These are phyloP conservation scores for Lycopodina hypogea DNA, from an alignment of 37 sponge, comb jelly and placozoan genomes.

Conservation along the genomic window DNA sequence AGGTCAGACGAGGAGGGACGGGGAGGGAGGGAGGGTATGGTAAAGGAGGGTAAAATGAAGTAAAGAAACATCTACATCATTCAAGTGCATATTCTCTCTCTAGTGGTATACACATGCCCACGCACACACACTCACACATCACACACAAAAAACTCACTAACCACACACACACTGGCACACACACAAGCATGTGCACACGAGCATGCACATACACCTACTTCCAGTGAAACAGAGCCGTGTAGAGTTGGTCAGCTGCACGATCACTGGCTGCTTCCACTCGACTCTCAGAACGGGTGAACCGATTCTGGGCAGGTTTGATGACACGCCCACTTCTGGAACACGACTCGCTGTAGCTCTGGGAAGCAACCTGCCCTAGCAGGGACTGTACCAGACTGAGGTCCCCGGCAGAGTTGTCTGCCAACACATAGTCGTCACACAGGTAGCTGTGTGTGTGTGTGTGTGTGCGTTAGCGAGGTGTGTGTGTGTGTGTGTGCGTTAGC, in stretches of 20 bases:
- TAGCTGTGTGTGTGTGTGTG: constrained; percentile 35
- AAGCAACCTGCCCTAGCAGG: constrained; percentile 43
- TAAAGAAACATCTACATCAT: background rate
- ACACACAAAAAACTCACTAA: background rate
- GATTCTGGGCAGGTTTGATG: constrained; percentile 27
- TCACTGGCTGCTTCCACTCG: constrained; percentile 47
- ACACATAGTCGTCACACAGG: constrained; percentile 50
- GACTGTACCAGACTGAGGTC: constrained; percentile 41
- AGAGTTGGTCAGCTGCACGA: constrained; percentile 47
- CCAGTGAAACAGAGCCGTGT: constrained; percentile 56
- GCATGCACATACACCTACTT: constrained; percentile 4
- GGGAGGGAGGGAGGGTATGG: background rate
- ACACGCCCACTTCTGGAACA: constrained; percentile 52
- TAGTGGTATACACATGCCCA: too few relatives aligned
- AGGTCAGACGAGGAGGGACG: background rate
- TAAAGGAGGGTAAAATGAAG: background rate
- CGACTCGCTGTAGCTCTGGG: constrained; percentile 54
- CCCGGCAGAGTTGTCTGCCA: constrained; percentile 32
- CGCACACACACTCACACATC: background rate
- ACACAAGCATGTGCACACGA: background rate
- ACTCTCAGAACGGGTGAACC: constrained; percentile 38
- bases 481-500: too few relatives aligned
- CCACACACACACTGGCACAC: background rate
- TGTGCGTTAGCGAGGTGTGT: background rate
- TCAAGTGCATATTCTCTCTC: too few relatives aligned